Base-by-base conservation (phyloP, 92 coral and sea anemone genomes). In the Siderastrea siderea region DNA sequence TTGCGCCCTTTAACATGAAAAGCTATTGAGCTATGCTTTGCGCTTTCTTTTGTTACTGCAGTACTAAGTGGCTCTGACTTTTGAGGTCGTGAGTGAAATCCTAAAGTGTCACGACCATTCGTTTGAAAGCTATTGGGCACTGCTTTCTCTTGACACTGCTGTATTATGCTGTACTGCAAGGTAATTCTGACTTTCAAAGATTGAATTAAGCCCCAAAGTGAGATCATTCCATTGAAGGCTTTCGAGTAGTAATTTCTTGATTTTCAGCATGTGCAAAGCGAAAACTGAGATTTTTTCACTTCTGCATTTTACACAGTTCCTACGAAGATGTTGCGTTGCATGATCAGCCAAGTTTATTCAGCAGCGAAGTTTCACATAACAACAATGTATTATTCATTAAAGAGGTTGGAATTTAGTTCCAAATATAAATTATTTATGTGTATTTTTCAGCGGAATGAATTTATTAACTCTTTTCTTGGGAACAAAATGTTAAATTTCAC, bases 391-490 rank as follows among this genome's bases (percentile, higher is more conserved):
- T 73, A 84, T 84, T 84, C 51, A 84, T 74, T 51, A 19, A 45
- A 66, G 51, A 74, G 80, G 87, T 74, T 60, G 87, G 80, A 84
- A 73, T 84, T 84, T 54, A 10, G 71, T 63, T 64, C 74, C 80
- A 48, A 63, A 62, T 74, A 48, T 84, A 73, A 84, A 73, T 84
- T n/a, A 84, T 73, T 84, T 84, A 84, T 84, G 53, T 45, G 63
- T 73, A 71, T 49, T 83, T 71, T 73, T 51, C 62, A 61, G 87
- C 79, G 54, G 64, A 84, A 84, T 74, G 72, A 84, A 84, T 72
- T 75, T 84, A 84, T 84, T 84, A 73, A 71, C 60, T 74, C 74
- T 72, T 74, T 58, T 48, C 80, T 62, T 46, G 15, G 60, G 80
- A 59, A 38, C 52, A 74, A 84, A 84, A 73, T 73, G 80, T 14